phyloP scores from a whole-genome alignment of 2,113 vertebrate genomes.

The Ceyx melanurus region DNA sequence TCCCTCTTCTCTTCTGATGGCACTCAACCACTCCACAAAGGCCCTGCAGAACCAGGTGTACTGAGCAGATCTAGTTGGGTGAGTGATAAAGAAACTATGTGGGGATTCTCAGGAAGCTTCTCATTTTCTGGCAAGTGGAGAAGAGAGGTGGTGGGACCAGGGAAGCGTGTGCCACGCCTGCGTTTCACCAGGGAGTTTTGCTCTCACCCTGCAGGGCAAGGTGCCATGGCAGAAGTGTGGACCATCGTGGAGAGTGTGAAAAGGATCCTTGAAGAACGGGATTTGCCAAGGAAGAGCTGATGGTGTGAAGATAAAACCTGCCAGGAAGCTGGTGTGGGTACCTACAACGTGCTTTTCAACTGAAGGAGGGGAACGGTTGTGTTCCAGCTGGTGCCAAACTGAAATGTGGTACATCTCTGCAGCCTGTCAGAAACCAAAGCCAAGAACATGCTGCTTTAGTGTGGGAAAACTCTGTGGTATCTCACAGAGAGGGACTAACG shows the following conservation, averaged over 20 bases:
- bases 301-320: neutral
- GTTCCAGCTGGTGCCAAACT: neutral
- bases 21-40: neutral
- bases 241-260: conserved; percentile 83
- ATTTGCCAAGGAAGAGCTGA: conserved; percentile 16
- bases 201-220: conserved; percentile 79
- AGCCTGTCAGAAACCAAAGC: neutral
- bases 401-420: neutral
- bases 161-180: accelerated
- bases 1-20: neutral
- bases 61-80: neutral
- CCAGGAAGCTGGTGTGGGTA: neutral
- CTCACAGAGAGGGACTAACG: neutral
- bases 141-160: neutral
- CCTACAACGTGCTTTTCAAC: neutral
- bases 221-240: conserved; percentile 93
- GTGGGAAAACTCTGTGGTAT: neutral
- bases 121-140: neutral
- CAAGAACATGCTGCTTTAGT: neutral
- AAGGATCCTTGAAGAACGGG: conserved; percentile 52
- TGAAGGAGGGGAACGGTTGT: neutral
- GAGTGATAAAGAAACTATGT: accelerated
- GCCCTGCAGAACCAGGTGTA: neutral
- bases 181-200: neutral
- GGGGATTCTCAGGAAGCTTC: neutral